Conservation (phyloP, 1,140 invertebrate genomes). For the Meloidogyne floridensis region DNA sequence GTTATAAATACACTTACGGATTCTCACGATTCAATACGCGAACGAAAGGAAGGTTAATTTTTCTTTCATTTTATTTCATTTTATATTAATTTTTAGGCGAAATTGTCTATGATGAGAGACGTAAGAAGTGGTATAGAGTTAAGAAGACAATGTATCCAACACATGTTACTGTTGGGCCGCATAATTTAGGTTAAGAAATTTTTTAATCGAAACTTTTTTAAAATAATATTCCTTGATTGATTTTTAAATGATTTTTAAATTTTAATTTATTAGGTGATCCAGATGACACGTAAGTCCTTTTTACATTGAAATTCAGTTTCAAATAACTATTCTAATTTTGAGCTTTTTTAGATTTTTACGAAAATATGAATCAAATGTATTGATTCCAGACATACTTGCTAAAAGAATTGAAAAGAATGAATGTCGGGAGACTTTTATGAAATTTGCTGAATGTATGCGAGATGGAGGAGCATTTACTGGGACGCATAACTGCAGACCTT, state of each 20-base stretch:
- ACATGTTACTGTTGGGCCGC: conserved; percentile 44
- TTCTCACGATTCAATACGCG: not conserved
- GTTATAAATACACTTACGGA: not conserved
- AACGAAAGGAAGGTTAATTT: not conserved
- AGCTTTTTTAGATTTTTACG: conserved; percentile 31
- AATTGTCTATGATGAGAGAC: not conserved
- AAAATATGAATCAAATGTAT: conserved; percentile 56
- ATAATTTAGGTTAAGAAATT: conserved; percentile 43
- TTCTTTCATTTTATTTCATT: not conserved
- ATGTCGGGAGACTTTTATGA: conserved; percentile 31
- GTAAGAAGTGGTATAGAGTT: conserved; percentile 1
- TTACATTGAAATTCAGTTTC: not conserved
- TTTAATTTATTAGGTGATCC: conserved; percentile 53
- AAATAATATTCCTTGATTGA: too few relatives aligned
- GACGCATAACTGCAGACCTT: conserved; percentile 46
- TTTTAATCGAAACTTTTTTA: not conserved
- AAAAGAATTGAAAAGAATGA: conserved; percentile 48
- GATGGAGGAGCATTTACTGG: conserved; percentile 47
- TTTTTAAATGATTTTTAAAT: not conserved
- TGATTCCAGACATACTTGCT: conserved; percentile 63
- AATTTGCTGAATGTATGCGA: conserved; percentile 49
- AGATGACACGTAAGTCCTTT: conserved; percentile 46
- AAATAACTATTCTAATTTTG: not conserved
- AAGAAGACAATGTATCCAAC: conserved; percentile 56
- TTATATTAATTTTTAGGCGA: not conserved